These are phyloP conservation scores for Gallinago paraguaiae DNA, from an alignment of 2,113 vertebrate species.

Conservation along the genomic window DNA sequence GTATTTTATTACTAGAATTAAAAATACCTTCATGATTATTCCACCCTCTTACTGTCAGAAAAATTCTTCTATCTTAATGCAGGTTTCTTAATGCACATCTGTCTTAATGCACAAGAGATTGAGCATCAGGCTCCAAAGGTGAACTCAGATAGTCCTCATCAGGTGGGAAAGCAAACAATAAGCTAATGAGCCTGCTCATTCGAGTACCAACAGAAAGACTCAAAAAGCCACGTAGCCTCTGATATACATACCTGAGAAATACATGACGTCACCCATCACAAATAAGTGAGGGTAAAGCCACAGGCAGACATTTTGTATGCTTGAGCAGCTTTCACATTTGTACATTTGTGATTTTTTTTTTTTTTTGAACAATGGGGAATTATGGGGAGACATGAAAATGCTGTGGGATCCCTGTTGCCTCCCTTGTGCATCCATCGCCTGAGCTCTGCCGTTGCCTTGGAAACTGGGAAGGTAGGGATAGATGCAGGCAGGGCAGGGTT, in stretches of 20 bases:
- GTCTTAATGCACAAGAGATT: background rate
- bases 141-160: background rate
- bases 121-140: background rate
- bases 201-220: background rate
- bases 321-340: background rate
- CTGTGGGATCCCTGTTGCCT: background rate
- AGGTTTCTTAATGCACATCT: background rate
- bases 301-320: background rate
- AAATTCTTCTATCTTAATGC: background rate
- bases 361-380: background rate
- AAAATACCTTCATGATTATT: background rate
- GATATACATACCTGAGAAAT: background rate
- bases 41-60: background rate
- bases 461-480: constrained; percentile 4
- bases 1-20: background rate
- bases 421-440: background rate
- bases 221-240: background rate
- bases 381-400: background rate
- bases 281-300: background rate
- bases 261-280: background rate
- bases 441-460: constrained; percentile 30
- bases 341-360: background rate
- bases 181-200: background rate
- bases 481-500: background rate
- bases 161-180: background rate